Evolutionary conservation across 1,140 invertebrate species (phyloP), one percentile per base, ranked within the genome.

Genomic region (Neodiprion fabricii): DNA sequence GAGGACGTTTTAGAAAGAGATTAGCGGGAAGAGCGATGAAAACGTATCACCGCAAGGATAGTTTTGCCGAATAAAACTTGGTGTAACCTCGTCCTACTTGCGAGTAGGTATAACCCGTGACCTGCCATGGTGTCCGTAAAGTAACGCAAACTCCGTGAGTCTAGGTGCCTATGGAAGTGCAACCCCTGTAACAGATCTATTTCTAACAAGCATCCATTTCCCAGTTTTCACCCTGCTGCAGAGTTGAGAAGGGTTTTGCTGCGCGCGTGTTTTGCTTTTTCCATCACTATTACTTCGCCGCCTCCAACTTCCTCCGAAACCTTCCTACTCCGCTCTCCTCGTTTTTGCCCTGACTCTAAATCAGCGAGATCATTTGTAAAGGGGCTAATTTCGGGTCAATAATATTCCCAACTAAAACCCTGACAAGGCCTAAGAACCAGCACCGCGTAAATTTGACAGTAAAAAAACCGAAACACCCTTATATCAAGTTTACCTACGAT

Each of bases 141-240:
- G 28, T 1, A 40, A 40, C 28, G 28, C 5, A 40, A 40, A 40
- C 28, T 40, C 28, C 28, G 28, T 40, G 28, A 40, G 28, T 40
- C 2, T 40, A 40, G 28, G 28, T 40, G 28, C 28, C 28, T 40
- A 40, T 40, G 5, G 53, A 61, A 61, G 11, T 14, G 53, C 53
- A 61, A 17, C 53, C 53, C 53, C 11, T 12, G 11, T 61, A 61
- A 61, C 53, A 61, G n/a, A 61, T 61, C 53, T 61, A 61, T 61
- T 61, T 61, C 53, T 61, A 61, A 61, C 53, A 61, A 61, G 53
- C 53, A 61, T 61, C 53, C 53, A 61, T 61, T 61, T 61, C 53
- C 53, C n/a, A 61, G 53, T 61, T 61, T 61, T 61, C 11, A 40
- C 28, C 28, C 28, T 40, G 28, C 53, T 14, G 53, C n/a, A 12